These are phyloP conservation scores for Taeniopygia guttata DNA, from an alignment of 2,797 vertebrate species.

Conservation along the genomic window DNA sequence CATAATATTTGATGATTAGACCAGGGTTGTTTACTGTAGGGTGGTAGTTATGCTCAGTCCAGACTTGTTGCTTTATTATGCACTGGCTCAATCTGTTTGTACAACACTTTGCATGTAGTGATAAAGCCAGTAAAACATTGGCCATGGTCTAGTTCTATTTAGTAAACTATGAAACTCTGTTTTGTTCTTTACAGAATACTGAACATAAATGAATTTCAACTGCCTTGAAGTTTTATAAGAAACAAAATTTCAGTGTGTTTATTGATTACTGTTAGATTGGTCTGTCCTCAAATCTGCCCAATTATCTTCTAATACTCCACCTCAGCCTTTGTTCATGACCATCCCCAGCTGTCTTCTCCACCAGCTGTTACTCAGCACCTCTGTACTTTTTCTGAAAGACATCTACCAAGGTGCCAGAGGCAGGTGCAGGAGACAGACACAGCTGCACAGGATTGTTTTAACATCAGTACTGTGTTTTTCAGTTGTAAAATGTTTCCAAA, in stretches of 20 bases:
- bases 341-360: neutral
- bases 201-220: neutral
- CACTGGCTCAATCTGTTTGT: conserved; percentile 18
- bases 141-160: neutral
- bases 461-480: neutral
- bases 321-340: neutral
- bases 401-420: neutral
- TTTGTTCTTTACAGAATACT: neutral
- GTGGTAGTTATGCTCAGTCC: conserved; percentile 5
- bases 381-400: neutral
- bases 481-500: neutral
- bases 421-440: neutral
- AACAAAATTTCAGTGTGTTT: neutral
- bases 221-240: neutral
- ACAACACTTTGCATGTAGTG: neutral
- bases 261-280: neutral
- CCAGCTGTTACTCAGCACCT: neutral
- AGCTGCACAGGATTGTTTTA: neutral
- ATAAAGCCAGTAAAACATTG: conserved; percentile 30
- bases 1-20: conserved; percentile 51
- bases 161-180: neutral
- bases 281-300: neutral
- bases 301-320: neutral
- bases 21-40: conserved; percentile 28
- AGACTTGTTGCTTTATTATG: conserved; percentile 32